Conservation (phyloP, 2,797 vertebrate genomes). For the Schizopygopsis malacanthus region DNA sequence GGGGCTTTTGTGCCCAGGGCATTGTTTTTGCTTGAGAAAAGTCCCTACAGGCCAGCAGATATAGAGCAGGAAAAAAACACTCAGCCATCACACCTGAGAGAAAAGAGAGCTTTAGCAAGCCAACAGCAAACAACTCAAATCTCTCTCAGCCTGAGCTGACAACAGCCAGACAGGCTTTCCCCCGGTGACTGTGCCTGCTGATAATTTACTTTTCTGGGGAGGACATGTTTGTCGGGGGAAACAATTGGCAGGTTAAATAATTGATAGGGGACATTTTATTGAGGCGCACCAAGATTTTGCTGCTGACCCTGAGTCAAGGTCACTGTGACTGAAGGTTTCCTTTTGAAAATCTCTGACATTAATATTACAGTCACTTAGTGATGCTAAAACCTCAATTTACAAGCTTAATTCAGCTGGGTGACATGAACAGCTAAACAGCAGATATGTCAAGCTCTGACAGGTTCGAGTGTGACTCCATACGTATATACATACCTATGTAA, state of each 20-base stretch:
- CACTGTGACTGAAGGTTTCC: slow-evolving; percentile 56
- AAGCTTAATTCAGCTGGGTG: slow-evolving; percentile 24
- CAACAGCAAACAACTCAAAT: slow-evolving; percentile 58
- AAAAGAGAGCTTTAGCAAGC: slow-evolving; percentile 54
- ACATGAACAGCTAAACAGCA: not conserved
- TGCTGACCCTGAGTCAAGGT: slow-evolving; percentile 74
- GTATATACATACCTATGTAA: slow-evolving; percentile 32
- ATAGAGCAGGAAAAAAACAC: slow-evolving; percentile 34
- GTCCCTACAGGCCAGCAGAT: slow-evolving; percentile 63
- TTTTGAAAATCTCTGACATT: slow-evolving; percentile 28
- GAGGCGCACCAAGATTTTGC: slow-evolving; percentile 75
- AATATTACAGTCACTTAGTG: slow-evolving; percentile 26
- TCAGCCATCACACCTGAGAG: slow-evolving; percentile 50
- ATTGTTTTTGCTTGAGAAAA: slow-evolving; percentile 76
- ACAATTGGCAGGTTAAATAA: slow-evolving; percentile 85
- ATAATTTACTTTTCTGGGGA: slow-evolving; percentile 75
- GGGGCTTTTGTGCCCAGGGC: slow-evolving; percentile 74
- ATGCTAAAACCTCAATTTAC: slow-evolving; percentile 39
- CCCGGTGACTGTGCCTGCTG: slow-evolving; percentile 73
- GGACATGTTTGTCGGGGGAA: slow-evolving; percentile 76
- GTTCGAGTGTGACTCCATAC: not conserved
- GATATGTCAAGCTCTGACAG: slow-evolving; percentile 27
- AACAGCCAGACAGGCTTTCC: slow-evolving; percentile 71
- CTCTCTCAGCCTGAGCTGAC: slow-evolving; percentile 61
- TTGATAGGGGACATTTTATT: slow-evolving; percentile 83